Base-by-base conservation (phyloP, 2,797 vertebrate species). In the Chiroxiphia lanceolata region DNA sequence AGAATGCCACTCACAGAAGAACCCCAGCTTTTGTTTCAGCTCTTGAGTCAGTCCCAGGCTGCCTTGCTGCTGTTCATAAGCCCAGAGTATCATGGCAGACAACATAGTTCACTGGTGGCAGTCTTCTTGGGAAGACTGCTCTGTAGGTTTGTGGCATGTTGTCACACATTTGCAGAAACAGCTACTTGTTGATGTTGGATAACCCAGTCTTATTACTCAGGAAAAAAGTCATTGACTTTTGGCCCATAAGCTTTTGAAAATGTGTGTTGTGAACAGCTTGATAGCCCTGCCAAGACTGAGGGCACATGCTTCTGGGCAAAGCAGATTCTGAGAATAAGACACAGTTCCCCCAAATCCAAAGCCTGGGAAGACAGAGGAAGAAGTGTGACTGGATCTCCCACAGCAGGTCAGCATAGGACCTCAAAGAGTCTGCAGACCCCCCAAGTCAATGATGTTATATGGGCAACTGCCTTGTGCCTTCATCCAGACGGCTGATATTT, bases 1-100 rank as follows among this genome's bases (percentile, higher is more conserved):
- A 85, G 44, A 81, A 87, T 50, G 74, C 44, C 21, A 45, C 54
- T 96, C 54, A 29, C 65, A 86, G 42, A 72, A 72, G 72, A 89
- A 80, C 18, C 57, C 23, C 40, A 14, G 50, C 50, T 92, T 83
- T 95, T 82, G 21, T 83, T 96, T 89, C 75, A 89, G 83, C 75
- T 74, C 88, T 91, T 61, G 75, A 93, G 63, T 13, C 4, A 3
- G 51, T 83, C 75, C 83, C 94, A 95, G 91, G 76, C 88, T 88
- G 93, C 83, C 96, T 84, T 42, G 31, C 85, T 92, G 83, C 86
- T 82, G 75, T 53, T 88, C 72, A 14, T 70, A 74, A 96, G 53
- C 70, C 65, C 95, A 93, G 83, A 92, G 91, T 93, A 77, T 80
- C 85, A 75, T 88, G 94, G 92, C 95, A 96, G 96, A 83, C 92